Conservation (phyloP, 2,888 invertebrate species). For the Trissoscelio sp. region DNA sequence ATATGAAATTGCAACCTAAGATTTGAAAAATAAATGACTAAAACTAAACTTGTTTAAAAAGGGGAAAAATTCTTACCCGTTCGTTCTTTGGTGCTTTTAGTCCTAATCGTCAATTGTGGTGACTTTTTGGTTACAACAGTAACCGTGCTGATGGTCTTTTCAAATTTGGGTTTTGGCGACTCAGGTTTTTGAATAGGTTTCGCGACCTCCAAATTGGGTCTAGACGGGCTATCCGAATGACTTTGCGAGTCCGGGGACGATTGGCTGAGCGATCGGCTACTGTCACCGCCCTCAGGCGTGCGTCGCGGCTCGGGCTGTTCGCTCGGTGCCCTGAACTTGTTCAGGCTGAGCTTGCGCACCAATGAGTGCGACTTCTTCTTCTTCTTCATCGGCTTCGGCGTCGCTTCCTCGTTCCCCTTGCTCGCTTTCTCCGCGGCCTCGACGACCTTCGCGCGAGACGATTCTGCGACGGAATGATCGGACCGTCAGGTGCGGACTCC, state of each 20-base stretch:
- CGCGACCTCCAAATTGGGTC: conserved; percentile 43
- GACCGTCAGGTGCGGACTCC: conserved; percentile 50
- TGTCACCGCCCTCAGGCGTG: conserved; percentile 80
- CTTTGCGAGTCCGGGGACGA: conserved; percentile 80
- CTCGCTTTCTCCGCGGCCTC: conserved; percentile 45
- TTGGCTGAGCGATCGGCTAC: conserved; percentile 79
- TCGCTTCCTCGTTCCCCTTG: conserved; percentile 65
- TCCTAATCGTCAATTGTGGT: conserved; percentile 77
- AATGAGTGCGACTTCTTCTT: conserved; percentile 76
- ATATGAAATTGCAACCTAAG: too few relatives aligned
- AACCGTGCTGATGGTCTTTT: conserved; percentile 71
- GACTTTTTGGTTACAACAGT: conserved; percentile 78
- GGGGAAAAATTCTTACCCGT: conserved; percentile 71
- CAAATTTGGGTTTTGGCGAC: neutral
- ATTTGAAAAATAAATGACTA: too few relatives aligned
- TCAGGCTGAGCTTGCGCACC: conserved; percentile 79
- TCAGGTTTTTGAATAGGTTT: conserved; percentile 55
- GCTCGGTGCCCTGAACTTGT: conserved; percentile 77
- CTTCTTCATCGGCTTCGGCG: conserved; percentile 75
- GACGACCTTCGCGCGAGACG: conserved; percentile 56
- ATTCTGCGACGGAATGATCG: conserved; percentile 61
- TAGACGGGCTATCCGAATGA: conserved; percentile 73
- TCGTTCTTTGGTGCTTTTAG: conserved; percentile 70
- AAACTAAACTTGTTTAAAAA: too few relatives aligned
- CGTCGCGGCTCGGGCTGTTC: conserved; percentile 73